Conservation (phyloP, 2,888 invertebrate genomes). For the Oxyteleia sp. region DNA sequence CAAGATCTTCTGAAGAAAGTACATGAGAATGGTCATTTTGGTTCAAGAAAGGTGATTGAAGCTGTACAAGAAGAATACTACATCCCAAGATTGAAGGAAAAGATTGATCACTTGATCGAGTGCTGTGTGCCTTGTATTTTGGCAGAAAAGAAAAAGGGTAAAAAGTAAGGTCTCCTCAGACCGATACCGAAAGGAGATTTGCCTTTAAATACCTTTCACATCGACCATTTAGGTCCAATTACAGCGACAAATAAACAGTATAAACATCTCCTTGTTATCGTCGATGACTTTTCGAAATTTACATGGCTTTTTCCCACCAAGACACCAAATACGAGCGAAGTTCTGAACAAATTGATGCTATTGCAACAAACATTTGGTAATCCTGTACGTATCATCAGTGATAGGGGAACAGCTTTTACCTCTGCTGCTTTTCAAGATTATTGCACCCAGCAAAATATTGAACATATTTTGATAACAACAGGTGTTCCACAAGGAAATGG, state of each 20-base stretch:
- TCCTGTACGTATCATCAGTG: conserved; percentile 52
- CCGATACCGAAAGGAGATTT: conserved; percentile 51
- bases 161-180: conserved; percentile 21
- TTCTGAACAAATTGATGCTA: conserved; percentile 31
- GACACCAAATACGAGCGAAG: conserved; percentile 50
- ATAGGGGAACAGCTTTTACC: background rate
- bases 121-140: conserved; percentile 46
- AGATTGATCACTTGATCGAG: conserved; percentile 30
- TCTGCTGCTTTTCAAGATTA: conserved; percentile 54
- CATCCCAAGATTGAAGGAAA: conserved; percentile 48
- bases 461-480: conserved; percentile 30
- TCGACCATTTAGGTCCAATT: too few relatives aligned
- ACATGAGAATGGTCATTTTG: too few relatives aligned
- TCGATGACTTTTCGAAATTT: conserved; percentile 58
- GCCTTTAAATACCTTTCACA: conserved; percentile 36
- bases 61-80: conserved; percentile 36
- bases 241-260: conserved; percentile 54
- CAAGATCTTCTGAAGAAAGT: too few relatives aligned
- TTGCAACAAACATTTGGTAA: conserved; percentile 57
- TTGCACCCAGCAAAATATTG: conserved; percentile 51
- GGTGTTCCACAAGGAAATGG: too few relatives aligned
- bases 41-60: conserved; percentile 50
- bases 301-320: conserved; percentile 61
- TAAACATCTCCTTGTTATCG: conserved; percentile 51
- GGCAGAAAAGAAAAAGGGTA: too few relatives aligned